Percentiles rank a stretch among this genome's conserved stretches.
Evolutionary conservation across 2,797 vertebrate species (phyloP).

Genomic region (Notolabrus celidotus): DNA sequence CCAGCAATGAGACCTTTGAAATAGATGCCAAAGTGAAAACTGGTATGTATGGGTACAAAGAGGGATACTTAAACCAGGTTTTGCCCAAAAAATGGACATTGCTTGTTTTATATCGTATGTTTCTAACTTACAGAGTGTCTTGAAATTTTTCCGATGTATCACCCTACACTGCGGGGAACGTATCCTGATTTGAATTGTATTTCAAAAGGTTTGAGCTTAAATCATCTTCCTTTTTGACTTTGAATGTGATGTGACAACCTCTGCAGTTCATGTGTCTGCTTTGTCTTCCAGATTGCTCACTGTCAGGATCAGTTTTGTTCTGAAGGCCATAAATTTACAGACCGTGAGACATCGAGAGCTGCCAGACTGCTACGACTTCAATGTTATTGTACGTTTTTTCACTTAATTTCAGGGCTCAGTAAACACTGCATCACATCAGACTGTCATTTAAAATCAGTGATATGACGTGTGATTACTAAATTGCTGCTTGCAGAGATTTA

Average conservation of each 20-base stretch:
- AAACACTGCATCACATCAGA: slow-evolving; percentile 19
- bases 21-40: slow-evolving; percentile 91
- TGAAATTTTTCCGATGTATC: slow-evolving; percentile 82
- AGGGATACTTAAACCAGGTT: background rate
- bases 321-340: slow-evolving; percentile 96
- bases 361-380: slow-evolving; percentile 95
- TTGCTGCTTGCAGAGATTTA: background rate
- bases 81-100: background rate
- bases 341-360: slow-evolving; percentile 92
- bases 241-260: background rate
- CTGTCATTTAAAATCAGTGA: slow-evolving; percentile 5
- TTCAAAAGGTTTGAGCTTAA: slow-evolving; percentile 91
- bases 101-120: background rate
- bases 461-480: slow-evolving; percentile 22
- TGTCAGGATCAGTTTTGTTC: slow-evolving; percentile 87
- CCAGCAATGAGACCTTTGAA: slow-evolving; percentile 93
- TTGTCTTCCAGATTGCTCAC: slow-evolving; percentile 86
- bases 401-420: background rate
- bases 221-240: background rate
- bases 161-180: slow-evolving; percentile 24
- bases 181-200: slow-evolving; percentile 87
- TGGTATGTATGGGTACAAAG: slow-evolving; percentile 80
- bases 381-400: slow-evolving; percentile 84
- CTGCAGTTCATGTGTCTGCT: background rate
- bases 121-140: slow-evolving; percentile 87